phyloP scores from a whole-genome alignment of 1,140 invertebrate species.

The Acromyrmex echinatior region DNA sequence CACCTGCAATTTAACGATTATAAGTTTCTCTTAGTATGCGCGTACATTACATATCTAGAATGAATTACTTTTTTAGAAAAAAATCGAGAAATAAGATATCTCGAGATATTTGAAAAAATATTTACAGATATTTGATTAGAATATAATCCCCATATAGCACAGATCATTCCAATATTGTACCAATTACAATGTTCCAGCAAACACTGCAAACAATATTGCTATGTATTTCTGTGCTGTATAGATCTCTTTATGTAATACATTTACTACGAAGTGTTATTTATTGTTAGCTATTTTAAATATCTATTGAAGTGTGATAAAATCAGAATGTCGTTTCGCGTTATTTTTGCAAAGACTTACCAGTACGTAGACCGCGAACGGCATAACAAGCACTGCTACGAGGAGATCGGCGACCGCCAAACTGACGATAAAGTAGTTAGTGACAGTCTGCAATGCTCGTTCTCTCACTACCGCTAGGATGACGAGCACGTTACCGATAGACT shows the following conservation, averaged over 20 bases:
- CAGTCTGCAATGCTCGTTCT: constrained; percentile 96
- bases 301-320: neutral
- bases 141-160: neutral
- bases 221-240: no score
- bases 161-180: no score
- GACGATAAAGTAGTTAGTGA: constrained; percentile 99
- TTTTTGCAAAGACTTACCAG: constrained; percentile 77
- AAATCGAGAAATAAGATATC: neutral
- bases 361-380: constrained; percentile 99
- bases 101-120: neutral
- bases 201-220: no score
- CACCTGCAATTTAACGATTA: constrained; percentile 1
- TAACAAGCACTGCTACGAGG: constrained; percentile 97
- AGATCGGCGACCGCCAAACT: constrained; percentile 99
- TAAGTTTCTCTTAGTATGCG: neutral
- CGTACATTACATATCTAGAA: neutral
- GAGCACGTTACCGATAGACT: constrained; percentile 95
- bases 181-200: no score
- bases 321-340: neutral
- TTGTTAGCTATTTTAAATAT: neutral
- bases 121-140: neutral
- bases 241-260: neutral
- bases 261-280: neutral
- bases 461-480: constrained; percentile 97
- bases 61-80: neutral